These are phyloP conservation scores for Limnephilus rhombicus DNA, from an alignment of 2,888 invertebrate species.

Conservation along the genomic window DNA sequence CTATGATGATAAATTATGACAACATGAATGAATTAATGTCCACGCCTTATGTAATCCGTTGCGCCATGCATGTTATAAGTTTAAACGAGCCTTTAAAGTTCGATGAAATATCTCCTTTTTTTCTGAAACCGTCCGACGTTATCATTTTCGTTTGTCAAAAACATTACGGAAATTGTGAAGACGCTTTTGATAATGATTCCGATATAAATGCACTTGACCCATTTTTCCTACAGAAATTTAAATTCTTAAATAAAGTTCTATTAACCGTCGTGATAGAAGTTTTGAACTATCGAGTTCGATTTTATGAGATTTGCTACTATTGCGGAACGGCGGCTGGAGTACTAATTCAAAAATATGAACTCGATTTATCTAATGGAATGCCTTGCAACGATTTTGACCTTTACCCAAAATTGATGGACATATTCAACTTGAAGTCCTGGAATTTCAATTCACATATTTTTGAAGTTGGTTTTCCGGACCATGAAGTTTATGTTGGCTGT, in stretches of 20 bases:
- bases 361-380: background rate
- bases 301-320: constrained; percentile 46
- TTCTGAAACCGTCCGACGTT: constrained; percentile 2
- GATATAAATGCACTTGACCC: background rate
- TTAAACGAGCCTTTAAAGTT: constrained; percentile 11
- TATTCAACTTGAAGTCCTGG: background rate
- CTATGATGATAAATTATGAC: constrained; percentile 28
- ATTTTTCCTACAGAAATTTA: background rate
- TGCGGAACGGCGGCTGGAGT: constrained; percentile 6
- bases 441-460: constrained; percentile 33
- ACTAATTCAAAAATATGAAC: background rate
- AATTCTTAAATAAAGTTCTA: background rate
- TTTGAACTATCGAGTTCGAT: background rate
- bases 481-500: constrained; percentile 22
- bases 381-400: background rate
- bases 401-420: background rate
- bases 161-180: constrained; percentile 15
- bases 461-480: constrained; percentile 8
- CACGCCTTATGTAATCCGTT: background rate
- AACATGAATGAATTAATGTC: background rate
- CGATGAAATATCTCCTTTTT: background rate
- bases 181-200: constrained; percentile 8
- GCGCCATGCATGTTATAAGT: constrained; percentile 38
- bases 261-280: constrained; percentile 33
- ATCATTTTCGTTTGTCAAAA: constrained; percentile 33